Evolutionary conservation across 92 coral and sea anemone species (phyloP).

Genomic region (Actinernus sp.): DNA sequence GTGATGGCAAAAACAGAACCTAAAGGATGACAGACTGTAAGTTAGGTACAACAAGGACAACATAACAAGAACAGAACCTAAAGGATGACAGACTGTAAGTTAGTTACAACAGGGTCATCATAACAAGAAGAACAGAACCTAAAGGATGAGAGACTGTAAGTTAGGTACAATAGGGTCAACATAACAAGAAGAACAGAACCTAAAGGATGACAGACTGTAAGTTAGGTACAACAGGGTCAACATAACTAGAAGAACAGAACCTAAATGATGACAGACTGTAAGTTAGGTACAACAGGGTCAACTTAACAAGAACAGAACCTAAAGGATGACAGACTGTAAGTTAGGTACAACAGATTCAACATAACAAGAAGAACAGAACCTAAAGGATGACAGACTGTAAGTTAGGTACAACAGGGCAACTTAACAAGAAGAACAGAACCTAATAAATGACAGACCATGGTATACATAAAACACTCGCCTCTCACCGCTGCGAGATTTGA

Average conservation of each 20-base stretch:
- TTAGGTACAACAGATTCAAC: no score
- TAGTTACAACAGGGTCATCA: no score
- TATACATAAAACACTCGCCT: no score
- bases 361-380: constrained; percentile 97
- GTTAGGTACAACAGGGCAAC: no score
- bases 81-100: not conserved
- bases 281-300: no score
- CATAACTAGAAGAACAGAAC: constrained; percentile 92
- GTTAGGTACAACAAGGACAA: no score
- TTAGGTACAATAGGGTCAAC: no score
- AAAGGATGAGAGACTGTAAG: not conserved
- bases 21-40: constrained; percentile 8
- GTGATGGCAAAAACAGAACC: constrained; percentile 97
- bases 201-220: constrained; percentile 8
- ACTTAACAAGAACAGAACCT: constrained; percentile 95
- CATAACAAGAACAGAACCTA: constrained; percentile 93
- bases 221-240: no score
- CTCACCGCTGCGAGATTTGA: no score
- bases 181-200: constrained; percentile 97
- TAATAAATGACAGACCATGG: constrained; percentile 9
- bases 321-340: not conserved
- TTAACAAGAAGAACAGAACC: constrained; percentile 94
- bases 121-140: constrained; percentile 96
- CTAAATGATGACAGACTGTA: constrained; percentile 32
- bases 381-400: constrained; percentile 8